Conservation (phyloP, 2,113 vertebrate genomes). For the Cercopithecus mona region DNA sequence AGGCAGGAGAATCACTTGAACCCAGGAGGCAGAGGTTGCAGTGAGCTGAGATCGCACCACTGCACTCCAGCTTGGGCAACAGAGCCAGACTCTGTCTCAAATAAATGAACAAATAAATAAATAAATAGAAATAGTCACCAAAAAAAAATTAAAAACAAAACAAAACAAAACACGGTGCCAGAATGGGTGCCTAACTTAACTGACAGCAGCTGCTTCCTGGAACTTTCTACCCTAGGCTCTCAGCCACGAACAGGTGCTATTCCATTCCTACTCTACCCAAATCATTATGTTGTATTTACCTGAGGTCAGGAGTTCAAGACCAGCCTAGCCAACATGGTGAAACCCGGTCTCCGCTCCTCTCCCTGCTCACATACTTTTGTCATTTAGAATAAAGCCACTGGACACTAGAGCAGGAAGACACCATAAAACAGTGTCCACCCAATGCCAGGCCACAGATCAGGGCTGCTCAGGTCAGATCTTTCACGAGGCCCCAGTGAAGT, state of each 20-base stretch:
- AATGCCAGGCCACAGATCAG: not conserved
- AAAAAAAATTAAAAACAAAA: not conserved
- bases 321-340: too few species aligned
- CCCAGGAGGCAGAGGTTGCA: too few species aligned
- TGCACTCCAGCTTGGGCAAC: too few species aligned
- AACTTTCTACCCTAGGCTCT: not conserved
- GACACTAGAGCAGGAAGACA: not conserved
- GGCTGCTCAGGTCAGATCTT: not conserved
- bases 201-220: not conserved
- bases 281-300: not conserved
- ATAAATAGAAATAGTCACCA: too few species aligned
- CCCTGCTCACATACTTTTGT: not conserved
- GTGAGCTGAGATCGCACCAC: too few species aligned
- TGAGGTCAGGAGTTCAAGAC: too few species aligned
- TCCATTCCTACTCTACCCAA: not conserved
- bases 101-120: too few species aligned
- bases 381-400: not conserved
- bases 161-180: not conserved
- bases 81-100: too few species aligned
- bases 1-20: too few species aligned
- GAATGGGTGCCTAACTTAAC: not conserved
- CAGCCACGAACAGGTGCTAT: not conserved
- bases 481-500: not conserved
- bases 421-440: not conserved
- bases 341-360: not conserved